Percentiles rank a stretch among this genome's conserved stretches.
Evolutionary conservation across 2,888 invertebrate species (phyloP).

Genomic region (Listrodromus nycthemerus): DNA sequence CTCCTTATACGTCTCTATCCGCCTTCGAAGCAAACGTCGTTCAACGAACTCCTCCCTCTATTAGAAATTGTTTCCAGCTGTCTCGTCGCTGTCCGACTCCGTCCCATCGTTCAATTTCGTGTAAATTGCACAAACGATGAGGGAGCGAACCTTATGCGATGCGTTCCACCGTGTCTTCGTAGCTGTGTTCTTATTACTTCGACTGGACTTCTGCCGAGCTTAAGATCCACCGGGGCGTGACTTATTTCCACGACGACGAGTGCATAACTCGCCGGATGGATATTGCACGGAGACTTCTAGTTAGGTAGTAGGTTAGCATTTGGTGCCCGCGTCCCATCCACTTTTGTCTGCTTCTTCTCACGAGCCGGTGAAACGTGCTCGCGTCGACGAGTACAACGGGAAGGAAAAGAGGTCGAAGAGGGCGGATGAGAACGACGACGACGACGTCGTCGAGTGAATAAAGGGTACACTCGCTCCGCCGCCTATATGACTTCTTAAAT

Average conservation of each 20-base stretch:
- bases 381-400: constrained; percentile 25
- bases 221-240: constrained; percentile 25
- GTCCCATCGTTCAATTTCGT: neutral
- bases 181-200: constrained; percentile 6
- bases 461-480: constrained; percentile 32
- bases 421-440: constrained; percentile 28
- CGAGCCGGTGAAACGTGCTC: constrained; percentile 35
- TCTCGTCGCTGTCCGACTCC: neutral
- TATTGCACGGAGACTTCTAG: constrained; percentile 46
- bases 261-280: constrained; percentile 47
- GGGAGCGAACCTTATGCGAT: neutral
- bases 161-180: neutral
- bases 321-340: constrained; percentile 31
- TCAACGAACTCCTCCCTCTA: no score
- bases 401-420: constrained; percentile 19
- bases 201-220: constrained; percentile 1
- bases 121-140: neutral
- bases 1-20: no score
- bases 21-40: no score
- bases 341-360: constrained; percentile 33
- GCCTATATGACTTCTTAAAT: constrained; percentile 28
- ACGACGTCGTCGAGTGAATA: constrained; percentile 39
- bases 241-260: constrained; percentile 50
- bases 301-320: constrained; percentile 38
- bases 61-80: no score